Conservation (phyloP, 1,140 invertebrate species). For the Heliconius himera region DNA sequence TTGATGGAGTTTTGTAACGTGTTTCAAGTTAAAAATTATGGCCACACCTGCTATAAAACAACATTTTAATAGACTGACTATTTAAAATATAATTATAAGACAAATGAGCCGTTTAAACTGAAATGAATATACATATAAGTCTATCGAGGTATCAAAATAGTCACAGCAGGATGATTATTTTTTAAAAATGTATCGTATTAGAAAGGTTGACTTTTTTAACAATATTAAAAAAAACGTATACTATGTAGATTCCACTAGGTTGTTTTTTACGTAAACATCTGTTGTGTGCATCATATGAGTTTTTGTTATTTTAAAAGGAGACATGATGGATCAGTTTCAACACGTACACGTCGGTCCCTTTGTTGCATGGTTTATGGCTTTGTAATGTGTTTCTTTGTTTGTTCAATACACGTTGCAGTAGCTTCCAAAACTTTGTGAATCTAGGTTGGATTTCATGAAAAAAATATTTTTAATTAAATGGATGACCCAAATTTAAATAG, state of each 20-base stretch:
- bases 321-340: constrained; percentile 82
- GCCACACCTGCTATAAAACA: not conserved
- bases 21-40: constrained; percentile 24
- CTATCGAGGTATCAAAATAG: not conserved
- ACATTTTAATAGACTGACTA: not conserved
- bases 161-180: not conserved
- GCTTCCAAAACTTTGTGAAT: constrained; percentile 61
- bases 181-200: not conserved
- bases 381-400: constrained; percentile 81
- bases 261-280: constrained; percentile 80
- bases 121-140: not conserved
- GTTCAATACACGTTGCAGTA: constrained; percentile 73
- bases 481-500: not conserved
- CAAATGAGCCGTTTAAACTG: not conserved
- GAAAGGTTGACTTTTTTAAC: constrained; percentile 8
- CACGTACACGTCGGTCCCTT: constrained; percentile 77
- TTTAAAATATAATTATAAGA: not conserved
- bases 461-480: constrained; percentile 4
- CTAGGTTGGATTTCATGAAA: constrained; percentile 21
- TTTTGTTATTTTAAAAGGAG: constrained; percentile 81
- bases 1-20: constrained; percentile 37
- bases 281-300: constrained; percentile 76
- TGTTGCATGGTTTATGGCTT: constrained; percentile 78
- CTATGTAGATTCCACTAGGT: constrained; percentile 31
- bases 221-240: constrained; percentile 13